These are phyloP conservation scores for Imbricaverruca yamaguchii DNA, from an alignment of 2,888 invertebrate species.

Conservation along the genomic window DNA sequence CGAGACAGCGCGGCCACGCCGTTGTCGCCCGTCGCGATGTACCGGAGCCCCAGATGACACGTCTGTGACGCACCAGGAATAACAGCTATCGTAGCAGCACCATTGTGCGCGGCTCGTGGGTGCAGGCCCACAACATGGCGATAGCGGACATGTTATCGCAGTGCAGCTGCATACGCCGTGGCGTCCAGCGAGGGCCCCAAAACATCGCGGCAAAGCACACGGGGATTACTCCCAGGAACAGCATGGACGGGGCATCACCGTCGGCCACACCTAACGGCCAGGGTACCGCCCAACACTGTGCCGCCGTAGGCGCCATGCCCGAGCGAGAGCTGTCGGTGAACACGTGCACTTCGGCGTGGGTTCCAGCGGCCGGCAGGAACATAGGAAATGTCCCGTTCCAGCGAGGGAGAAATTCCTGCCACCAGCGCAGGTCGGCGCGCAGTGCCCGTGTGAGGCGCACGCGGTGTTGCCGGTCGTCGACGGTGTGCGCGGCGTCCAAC, in stretches of 20 bases:
- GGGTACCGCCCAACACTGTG: no score
- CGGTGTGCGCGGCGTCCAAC: not conserved
- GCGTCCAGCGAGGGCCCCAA: not conserved
- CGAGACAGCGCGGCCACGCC: not conserved
- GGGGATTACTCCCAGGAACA: not conserved
- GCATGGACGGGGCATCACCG: not conserved
- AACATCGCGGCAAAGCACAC: not conserved
- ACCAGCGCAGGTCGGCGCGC: not conserved
- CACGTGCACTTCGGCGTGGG: no score
- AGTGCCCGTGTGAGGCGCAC: not conserved
- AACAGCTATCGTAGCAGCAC: not conserved
- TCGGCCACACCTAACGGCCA: no score
- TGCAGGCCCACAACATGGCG: not conserved
- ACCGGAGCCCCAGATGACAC: not conserved
- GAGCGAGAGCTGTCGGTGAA: not conserved
- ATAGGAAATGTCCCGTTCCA: not conserved
- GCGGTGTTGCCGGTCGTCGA: not conserved
- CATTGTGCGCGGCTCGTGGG: not conserved
- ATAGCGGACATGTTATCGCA: not conserved
- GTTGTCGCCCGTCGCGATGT: not conserved
- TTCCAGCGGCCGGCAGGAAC: no score
- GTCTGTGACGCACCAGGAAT: not conserved
- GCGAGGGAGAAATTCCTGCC: not conserved
- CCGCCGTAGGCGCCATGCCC: not conserved
- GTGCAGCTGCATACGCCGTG: not conserved